Conservation (phyloP, 1,140 invertebrate genomes). For the Sarcophaga bullata region DNA sequence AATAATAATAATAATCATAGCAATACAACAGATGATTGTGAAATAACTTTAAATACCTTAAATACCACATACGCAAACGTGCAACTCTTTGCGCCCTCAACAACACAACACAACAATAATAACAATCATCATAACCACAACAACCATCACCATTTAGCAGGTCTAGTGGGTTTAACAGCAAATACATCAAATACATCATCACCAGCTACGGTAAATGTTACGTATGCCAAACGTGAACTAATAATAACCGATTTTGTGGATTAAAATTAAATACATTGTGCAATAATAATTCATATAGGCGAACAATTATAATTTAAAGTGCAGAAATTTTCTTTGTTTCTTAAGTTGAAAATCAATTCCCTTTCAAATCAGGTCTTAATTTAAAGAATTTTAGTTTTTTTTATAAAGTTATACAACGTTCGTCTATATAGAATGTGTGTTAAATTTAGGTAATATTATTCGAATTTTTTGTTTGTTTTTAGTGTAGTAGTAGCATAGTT, state of each 20-base stretch:
- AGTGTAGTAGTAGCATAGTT: no score
- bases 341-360: no score
- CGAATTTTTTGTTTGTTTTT: no score
- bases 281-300: no score
- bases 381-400: no score
- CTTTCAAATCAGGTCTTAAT: no score
- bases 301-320: no score
- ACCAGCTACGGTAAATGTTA: slow-evolving; percentile 46
- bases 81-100: not conserved
- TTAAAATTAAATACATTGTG: slow-evolving; percentile 43
- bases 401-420: no score
- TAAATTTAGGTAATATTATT: no score
- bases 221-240: slow-evolving; percentile 60
- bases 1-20: slow-evolving; percentile 44
- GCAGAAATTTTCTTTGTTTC: no score
- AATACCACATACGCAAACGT: slow-evolving; percentile 32
- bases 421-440: no score
- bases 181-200: not conserved
- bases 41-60: slow-evolving; percentile 42
- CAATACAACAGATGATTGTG: slow-evolving; percentile 31
- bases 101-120: slow-evolving; percentile 28
- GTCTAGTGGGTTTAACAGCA: slow-evolving; percentile 53
- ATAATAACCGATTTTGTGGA: slow-evolving; percentile 60
- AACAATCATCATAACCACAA: slow-evolving; percentile 33
- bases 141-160: slow-evolving; percentile 52